phyloP scores from a whole-genome alignment of 1,140 invertebrate genomes.

The Cyclargus thomasi region DNA sequence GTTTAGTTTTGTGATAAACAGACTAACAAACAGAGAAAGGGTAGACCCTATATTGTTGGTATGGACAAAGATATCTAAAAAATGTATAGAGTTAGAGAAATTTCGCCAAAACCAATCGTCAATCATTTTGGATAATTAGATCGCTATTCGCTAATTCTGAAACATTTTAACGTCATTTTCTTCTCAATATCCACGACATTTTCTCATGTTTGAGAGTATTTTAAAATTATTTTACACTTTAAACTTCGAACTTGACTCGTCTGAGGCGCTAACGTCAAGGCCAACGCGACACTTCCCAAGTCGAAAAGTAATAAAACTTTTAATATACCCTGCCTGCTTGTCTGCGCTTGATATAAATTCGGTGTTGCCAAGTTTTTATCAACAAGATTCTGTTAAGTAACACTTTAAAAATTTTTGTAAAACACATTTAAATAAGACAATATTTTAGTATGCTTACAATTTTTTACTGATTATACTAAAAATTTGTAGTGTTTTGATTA shows the following conservation, averaged over 20 bases:
- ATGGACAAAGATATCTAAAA: too few species aligned
- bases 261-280: background rate
- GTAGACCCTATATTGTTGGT: too few species aligned
- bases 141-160: background rate
- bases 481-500: too few species aligned
- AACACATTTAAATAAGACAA: too few species aligned
- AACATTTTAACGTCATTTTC: background rate
- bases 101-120: too few species aligned
- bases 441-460: too few species aligned
- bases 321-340: background rate
- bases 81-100: too few species aligned
- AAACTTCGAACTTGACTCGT: background rate
- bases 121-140: too few species aligned
- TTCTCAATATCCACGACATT: background rate
- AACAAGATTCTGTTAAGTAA: background rate
- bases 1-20: too few species aligned
- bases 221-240: background rate
- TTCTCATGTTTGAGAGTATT: background rate
- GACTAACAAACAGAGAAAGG: too few species aligned
- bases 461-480: too few species aligned
- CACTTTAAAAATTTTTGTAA: background rate
- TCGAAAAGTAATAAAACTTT: slow-evolving; percentile 3
- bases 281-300: slow-evolving; percentile 1
- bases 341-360: background rate
- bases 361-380: background rate